Base-by-base conservation (phyloP, 1,140 invertebrate genomes). In the Drosophila subobscura region DNA sequence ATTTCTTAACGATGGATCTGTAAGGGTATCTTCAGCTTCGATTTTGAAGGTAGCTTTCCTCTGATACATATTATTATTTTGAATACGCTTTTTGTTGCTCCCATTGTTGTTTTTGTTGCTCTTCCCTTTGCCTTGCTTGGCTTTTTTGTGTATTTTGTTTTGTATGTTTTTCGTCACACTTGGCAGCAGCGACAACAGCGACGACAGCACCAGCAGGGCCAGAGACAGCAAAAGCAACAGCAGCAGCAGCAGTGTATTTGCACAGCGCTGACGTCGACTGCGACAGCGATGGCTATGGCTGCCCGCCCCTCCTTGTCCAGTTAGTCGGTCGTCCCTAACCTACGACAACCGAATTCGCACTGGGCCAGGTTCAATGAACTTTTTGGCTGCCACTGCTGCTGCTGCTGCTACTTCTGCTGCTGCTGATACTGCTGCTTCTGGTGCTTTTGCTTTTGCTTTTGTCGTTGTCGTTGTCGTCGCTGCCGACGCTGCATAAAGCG, bases 341-440 rank as follows among this genome's bases (percentile, higher is more conserved):
- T 86, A 86, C 83, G 83, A 83, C 83, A 86, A 86, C 83, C 83
- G 83, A 86, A 86, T 86, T 86, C 83, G 83, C 83, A 88, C 83
- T 86, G 83, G 83, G 83, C 78, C 83, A 86, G 83, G 83, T 86
- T 86, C 83, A 86, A 68, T 86, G 81, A 86, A 86, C 81, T 86
- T 86, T 86, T 86, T 81, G 77, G 81, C 83, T 86, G 77, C 74
- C 72, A 79, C 79, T 61, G 70, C 72, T 45, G 44, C 42, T 75
- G 79, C 10, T 12, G 33, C 33, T 37, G 16, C 16, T 20, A 20
- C 59, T 65, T 60, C 57, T 54, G 55, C 29, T 59, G 50, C 47
- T 68, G 71, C 47, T 74, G 47, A 52, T 63, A 40, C 53, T 49
- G 75, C 33, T 12, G 33, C 10, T 37, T 12, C 33, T 37, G 10